Evolutionary conservation across 2,113 vertebrate genomes (phyloP).

Genomic region (Brachyhypopomus gauderio): DNA sequence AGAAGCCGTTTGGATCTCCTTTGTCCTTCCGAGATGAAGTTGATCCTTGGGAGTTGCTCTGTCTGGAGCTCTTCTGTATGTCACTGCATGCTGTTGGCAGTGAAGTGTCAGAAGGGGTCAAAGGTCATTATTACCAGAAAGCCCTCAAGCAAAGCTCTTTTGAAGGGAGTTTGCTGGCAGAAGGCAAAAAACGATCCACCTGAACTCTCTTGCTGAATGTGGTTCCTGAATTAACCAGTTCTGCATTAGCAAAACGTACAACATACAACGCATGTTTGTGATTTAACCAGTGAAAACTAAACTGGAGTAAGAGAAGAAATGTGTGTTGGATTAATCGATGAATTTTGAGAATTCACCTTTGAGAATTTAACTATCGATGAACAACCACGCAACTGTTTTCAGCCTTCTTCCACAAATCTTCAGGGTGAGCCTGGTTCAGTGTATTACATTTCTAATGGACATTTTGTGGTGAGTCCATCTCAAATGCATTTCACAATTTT

Average conservation of each 20-base stretch:
- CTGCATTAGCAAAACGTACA: slow-evolving; percentile 7
- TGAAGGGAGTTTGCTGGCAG: slow-evolving; percentile 39
- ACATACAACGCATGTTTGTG: not conserved
- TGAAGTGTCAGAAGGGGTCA: slow-evolving; percentile 19
- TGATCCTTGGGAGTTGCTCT: slow-evolving; percentile 18
- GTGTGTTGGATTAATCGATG: not conserved
- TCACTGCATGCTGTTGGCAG: not conserved
- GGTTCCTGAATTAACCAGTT: slow-evolving; percentile 30
- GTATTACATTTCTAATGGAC: slow-evolving; percentile 64
- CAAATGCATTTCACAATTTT: slow-evolving; percentile 58
- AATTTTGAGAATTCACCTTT: slow-evolving; percentile 15
- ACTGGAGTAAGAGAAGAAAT: slow-evolving; percentile 4
- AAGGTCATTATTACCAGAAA: slow-evolving; percentile 33
- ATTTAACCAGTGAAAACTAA: slow-evolving; percentile 12
- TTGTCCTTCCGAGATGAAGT: slow-evolving; percentile 22
- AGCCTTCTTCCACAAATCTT: not conserved
- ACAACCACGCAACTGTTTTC: too few relatives aligned
- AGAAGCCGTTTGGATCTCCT: slow-evolving; percentile 10
- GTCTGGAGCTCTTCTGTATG: slow-evolving; percentile 11
- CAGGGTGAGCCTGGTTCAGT: slow-evolving; percentile 33
- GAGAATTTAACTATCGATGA: not conserved
- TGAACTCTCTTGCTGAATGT: slow-evolving; percentile 23
- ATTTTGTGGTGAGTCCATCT: slow-evolving; percentile 64
- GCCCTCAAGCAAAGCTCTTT: slow-evolving; percentile 1
- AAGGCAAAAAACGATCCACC: slow-evolving; percentile 8